Percentiles rank a stretch among this genome's conserved stretches.
These are phyloP conservation scores for Antrozous pallidus DNA, from an alignment of 2,797 vertebrate genomes.

Conservation along the genomic window DNA sequence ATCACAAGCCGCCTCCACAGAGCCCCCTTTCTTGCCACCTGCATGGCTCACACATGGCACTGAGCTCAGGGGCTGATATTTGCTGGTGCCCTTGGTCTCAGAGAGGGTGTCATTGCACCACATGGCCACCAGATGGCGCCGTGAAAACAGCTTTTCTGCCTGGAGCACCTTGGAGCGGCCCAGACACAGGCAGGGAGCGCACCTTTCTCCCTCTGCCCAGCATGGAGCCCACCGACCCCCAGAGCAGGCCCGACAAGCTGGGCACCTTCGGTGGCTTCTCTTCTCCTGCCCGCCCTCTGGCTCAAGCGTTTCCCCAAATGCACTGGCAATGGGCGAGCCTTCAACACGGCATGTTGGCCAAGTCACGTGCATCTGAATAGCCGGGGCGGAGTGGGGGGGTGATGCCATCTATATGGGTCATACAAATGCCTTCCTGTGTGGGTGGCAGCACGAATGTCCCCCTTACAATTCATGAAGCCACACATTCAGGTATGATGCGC, in stretches of 20 bases:
- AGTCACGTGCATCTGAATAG: not conserved
- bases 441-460: not conserved
- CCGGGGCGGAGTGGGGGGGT: no score
- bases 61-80: not conserved
- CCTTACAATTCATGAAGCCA: not conserved
- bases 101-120: not conserved
- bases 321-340: not conserved
- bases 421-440: no score
- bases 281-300: not conserved
- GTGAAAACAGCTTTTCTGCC: not conserved
- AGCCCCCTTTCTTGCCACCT: not conserved
- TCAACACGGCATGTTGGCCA: not conserved
- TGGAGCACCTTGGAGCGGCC: not conserved
- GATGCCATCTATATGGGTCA: not conserved
- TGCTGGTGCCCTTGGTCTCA: not conserved
- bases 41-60: not conserved
- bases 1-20: not conserved
- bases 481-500: not conserved
- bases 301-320: not conserved
- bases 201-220: not conserved
- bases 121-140: slow-evolving; percentile 17
- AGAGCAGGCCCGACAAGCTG: not conserved
- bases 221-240: not conserved
- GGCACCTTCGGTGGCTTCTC: not conserved
- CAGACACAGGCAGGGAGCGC: not conserved